phyloP scores from a whole-genome alignment of 2,113 vertebrate species.

The Mirza zaza region DNA sequence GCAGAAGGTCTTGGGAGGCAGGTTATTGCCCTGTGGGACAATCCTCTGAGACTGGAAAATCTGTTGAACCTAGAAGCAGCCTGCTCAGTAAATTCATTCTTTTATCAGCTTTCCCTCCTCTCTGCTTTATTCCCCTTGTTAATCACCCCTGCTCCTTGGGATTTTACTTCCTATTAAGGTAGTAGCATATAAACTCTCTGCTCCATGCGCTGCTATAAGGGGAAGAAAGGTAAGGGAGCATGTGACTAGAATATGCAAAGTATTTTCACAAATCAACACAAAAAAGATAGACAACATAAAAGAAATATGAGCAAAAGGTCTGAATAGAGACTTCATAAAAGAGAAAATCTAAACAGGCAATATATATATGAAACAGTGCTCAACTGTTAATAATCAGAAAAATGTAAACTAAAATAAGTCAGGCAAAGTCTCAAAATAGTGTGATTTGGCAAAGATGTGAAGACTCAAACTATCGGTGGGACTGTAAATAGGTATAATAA shows the following conservation, averaged over 20 bases:
- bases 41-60: background rate
- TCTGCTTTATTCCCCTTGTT: background rate
- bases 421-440: background rate
- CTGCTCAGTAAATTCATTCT: background rate
- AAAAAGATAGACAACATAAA: background rate
- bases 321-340: background rate
- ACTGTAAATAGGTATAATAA: background rate
- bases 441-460: background rate
- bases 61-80: accelerated
- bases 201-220: background rate
- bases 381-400: background rate
- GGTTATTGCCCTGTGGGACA: background rate
- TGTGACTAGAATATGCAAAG: background rate
- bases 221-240: background rate
- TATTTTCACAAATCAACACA: background rate
- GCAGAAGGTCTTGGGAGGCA: background rate
- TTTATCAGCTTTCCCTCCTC: background rate
- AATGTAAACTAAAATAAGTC: background rate
- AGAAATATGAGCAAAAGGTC: background rate
- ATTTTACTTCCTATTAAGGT: background rate
- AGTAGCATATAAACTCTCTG: background rate
- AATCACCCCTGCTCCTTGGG: background rate
- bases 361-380: background rate
- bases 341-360: background rate
- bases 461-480: background rate